Percentiles rank a stretch among this genome's conserved stretches.
Conservation (phyloP, 2,797 vertebrate species). For the Perodicticus potto region DNA sequence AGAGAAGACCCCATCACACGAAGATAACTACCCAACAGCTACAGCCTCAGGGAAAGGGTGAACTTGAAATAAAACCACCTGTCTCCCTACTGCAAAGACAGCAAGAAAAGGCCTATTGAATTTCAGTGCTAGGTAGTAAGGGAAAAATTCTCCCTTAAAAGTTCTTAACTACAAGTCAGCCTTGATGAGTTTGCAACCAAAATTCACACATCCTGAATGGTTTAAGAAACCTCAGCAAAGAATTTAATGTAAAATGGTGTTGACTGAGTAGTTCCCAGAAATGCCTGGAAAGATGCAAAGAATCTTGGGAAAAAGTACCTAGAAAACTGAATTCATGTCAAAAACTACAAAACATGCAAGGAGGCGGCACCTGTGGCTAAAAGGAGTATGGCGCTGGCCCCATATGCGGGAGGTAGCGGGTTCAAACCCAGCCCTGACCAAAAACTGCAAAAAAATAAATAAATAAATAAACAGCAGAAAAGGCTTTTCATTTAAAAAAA, state of each 20-base stretch:
- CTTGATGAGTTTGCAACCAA: neutral
- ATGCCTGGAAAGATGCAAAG: neutral
- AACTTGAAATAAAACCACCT: neutral
- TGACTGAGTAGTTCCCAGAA: neutral
- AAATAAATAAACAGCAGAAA: too few relatives aligned
- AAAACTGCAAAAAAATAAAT: too few relatives aligned
- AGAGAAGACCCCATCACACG: neutral
- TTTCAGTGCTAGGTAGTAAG: neutral
- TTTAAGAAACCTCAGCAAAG: neutral
- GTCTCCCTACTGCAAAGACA: neutral
- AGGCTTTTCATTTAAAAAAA: neutral
- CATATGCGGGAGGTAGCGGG: too few relatives aligned
- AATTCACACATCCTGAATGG: neutral
- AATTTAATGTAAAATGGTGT: slow-evolving; percentile 3
- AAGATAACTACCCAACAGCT: neutral
- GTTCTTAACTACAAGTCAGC: neutral
- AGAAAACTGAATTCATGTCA: neutral
- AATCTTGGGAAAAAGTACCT: neutral
- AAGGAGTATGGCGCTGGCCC: too few relatives aligned
- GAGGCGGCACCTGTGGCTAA: neutral
- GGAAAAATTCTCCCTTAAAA: neutral
- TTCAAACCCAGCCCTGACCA: too few relatives aligned
- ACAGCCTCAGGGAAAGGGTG: neutral
- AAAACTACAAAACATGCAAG: slow-evolving; percentile 17
- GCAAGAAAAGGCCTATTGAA: neutral